A percentile compares a stretch with the other conserved stretches of the same genome.
phyloP scores from a whole-genome alignment of 2,888 invertebrate species.

The Ormyrus labotus region DNA sequence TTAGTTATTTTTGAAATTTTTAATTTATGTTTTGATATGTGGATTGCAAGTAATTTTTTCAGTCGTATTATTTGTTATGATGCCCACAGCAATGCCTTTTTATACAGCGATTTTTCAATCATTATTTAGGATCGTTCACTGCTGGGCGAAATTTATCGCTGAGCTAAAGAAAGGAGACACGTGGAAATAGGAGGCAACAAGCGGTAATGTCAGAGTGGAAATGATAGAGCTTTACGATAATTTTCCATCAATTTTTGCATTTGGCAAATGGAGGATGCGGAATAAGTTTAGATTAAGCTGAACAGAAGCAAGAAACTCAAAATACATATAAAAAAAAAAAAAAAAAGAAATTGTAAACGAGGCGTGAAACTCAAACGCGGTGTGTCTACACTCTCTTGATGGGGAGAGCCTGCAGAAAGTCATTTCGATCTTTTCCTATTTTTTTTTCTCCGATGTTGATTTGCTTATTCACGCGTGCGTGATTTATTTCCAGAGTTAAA shows the following conservation, averaged over 20 bases:
- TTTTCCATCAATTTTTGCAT: too few species aligned
- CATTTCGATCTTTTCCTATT: background rate
- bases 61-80: too few species aligned
- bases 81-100: background rate
- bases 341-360: slow-evolving; percentile 33
- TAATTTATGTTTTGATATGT: too few species aligned
- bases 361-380: slow-evolving; percentile 14
- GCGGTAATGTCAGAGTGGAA: background rate
- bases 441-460: background rate
- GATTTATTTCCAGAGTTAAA: slow-evolving; percentile 4
- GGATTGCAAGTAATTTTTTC: too few species aligned
- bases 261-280: too few species aligned
- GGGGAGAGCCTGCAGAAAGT: background rate
- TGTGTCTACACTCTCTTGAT: background rate
- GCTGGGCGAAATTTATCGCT: background rate
- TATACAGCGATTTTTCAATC: slow-evolving; percentile 14
- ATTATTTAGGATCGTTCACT: slow-evolving; percentile 12
- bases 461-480: background rate
- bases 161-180: background rate
- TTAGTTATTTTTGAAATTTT: too few species aligned
- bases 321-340: too few species aligned
- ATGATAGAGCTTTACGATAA: too few species aligned
- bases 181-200: background rate
- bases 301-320: too few species aligned
- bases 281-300: too few species aligned